phyloP scores from a whole-genome alignment of 2,888 invertebrate genomes.

The Drosophila meridionalis region DNA sequence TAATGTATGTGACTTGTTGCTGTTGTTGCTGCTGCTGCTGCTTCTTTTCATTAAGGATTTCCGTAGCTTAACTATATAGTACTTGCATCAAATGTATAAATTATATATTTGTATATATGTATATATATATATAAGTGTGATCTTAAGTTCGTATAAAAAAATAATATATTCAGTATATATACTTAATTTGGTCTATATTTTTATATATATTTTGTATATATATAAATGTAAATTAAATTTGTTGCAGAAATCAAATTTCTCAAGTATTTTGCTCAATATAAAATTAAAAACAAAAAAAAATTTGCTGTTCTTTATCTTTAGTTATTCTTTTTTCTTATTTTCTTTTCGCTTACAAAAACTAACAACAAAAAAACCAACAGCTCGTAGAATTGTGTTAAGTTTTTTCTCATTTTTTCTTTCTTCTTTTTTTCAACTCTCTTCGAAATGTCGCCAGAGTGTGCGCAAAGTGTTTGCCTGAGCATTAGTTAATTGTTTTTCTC shows the following conservation, averaged over 20 bases:
- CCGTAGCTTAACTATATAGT: slow-evolving; percentile 36
- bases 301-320: neutral
- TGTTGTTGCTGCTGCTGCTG: slow-evolving; percentile 20
- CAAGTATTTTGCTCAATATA: slow-evolving; percentile 59
- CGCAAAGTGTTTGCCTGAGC: slow-evolving; percentile 69
- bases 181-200: slow-evolving; percentile 60
- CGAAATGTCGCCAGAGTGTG: slow-evolving; percentile 21
- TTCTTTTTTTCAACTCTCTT: slow-evolving; percentile 2
- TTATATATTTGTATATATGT: slow-evolving; percentile 11
- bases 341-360: slow-evolving; percentile 66
- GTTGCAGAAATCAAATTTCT: slow-evolving; percentile 64
- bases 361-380: slow-evolving; percentile 73
- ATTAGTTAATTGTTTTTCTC: slow-evolving; percentile 40
- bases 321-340: neutral
- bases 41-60: slow-evolving; percentile 41
- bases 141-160: slow-evolving; percentile 36
- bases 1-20: slow-evolving; percentile 70
- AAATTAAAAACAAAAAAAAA: slow-evolving; percentile 29
- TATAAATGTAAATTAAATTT: slow-evolving; percentile 37
- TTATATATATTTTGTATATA: slow-evolving; percentile 34
- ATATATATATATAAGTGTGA: neutral
- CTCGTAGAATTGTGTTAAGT: slow-evolving; percentile 55
- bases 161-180: slow-evolving; percentile 40
- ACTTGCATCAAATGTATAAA: slow-evolving; percentile 23
- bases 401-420: slow-evolving; percentile 5